phyloP scores from a whole-genome alignment of 2,113 vertebrate genomes.

The Bucco capensis region DNA sequence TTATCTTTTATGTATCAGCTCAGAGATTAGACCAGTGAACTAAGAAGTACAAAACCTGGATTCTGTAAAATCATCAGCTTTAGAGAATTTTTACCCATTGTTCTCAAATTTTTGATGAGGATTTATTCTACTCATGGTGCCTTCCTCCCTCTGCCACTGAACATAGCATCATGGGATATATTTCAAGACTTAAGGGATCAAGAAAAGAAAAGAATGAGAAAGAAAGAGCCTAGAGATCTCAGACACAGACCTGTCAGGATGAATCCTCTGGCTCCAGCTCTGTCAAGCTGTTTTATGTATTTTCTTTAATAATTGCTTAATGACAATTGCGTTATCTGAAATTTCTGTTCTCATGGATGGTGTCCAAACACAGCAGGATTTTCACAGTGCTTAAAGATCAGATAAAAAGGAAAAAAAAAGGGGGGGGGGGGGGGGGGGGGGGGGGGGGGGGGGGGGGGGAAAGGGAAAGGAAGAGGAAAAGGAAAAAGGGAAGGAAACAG shows the following conservation, averaged over 20 bases:
- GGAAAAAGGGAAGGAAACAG: rapidly evolving
- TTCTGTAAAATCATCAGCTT: background rate
- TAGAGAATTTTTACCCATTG: background rate
- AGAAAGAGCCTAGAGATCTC: background rate
- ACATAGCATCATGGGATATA: background rate
- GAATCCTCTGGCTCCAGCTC: background rate
- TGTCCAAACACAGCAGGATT: background rate
- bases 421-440: too few species aligned
- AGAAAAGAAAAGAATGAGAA: background rate
- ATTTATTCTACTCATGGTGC: background rate
- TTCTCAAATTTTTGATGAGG: background rate
- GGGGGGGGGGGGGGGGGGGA: too few species aligned
- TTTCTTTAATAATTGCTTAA: background rate
- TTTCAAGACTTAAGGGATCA: background rate
- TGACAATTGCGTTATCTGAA: background rate
- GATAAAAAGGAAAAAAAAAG: too few species aligned
- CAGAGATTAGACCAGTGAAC: background rate
- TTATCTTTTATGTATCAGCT: background rate
- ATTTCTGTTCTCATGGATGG: background rate
- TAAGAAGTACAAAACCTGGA: background rate
- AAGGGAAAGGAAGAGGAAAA: background rate
- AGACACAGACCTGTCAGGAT: background rate
- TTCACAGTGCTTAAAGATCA: background rate
- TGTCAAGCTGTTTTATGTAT: background rate
- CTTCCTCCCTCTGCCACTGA: background rate